Conservation (phyloP, 2,797 vertebrate genomes). For the Ctenopoma kingsleyae region DNA sequence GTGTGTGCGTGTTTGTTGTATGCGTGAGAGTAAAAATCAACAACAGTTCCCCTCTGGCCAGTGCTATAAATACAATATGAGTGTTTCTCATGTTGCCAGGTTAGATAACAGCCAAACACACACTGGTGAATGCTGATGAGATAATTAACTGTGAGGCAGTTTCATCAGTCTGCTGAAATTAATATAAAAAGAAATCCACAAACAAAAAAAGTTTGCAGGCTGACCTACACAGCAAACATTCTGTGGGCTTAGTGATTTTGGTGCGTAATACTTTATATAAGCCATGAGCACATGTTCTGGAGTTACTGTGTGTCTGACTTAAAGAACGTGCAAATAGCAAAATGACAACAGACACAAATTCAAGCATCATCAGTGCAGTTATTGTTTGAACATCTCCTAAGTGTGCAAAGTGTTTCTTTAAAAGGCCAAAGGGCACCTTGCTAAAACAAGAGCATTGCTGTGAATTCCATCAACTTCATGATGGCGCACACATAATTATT, state of each 20-base stretch:
- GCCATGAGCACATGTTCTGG: neutral
- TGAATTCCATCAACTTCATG: neutral
- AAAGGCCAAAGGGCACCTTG: neutral
- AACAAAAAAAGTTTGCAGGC: neutral
- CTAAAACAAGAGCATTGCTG: neutral
- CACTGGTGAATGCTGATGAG: constrained; percentile 7
- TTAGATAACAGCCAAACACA: constrained; percentile 41
- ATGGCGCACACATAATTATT: too few species aligned
- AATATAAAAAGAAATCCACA: neutral
- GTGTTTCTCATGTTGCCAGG: constrained; percentile 23
- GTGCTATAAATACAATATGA: constrained; percentile 48
- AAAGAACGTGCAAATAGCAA: neutral
- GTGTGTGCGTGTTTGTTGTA: constrained; percentile 4
- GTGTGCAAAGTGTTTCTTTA: neutral
- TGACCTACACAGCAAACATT: constrained; percentile 6
- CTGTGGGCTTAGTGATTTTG: neutral
- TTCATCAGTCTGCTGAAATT: constrained; percentile 3
- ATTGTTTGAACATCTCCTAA: neutral
- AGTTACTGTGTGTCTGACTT: neutral
- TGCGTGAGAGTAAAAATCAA: constrained; percentile 27
- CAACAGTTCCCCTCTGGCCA: constrained; percentile 30
- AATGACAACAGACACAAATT: neutral
- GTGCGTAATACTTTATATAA: neutral
- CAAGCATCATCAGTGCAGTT: neutral
- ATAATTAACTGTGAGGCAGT: constrained; percentile 21